These are phyloP conservation scores for Chydorus sphaericus DNA, from an alignment of 2,888 invertebrate genomes.

Conservation along the genomic window DNA sequence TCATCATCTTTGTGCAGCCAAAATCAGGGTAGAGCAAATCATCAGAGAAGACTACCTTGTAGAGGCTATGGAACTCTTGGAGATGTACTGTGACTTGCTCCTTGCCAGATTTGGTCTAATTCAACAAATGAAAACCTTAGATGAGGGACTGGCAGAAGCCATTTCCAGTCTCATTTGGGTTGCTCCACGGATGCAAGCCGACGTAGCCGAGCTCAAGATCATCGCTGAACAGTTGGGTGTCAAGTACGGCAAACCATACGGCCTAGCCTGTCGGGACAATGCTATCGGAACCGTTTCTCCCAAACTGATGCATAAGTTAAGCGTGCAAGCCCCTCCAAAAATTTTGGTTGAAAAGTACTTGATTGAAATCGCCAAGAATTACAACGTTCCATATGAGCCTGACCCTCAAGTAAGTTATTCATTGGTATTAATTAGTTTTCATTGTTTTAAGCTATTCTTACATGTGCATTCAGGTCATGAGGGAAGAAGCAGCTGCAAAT, in stretches of 20 bases:
- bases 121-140: constrained; percentile 84
- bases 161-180: constrained; percentile 96
- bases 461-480: constrained; percentile 58
- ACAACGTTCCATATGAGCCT: constrained; percentile 85
- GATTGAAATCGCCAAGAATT: constrained; percentile 91
- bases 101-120: constrained; percentile 91
- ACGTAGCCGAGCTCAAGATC: constrained; percentile 56
- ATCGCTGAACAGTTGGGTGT: constrained; percentile 74
- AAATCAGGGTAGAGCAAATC: constrained; percentile 95
- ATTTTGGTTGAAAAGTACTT: constrained; percentile 84
- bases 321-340: constrained; percentile 88
- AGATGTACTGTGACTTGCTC: constrained; percentile 97
- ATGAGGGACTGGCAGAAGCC: constrained; percentile 89
- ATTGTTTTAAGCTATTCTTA: too few species aligned
- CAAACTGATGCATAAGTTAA: constrained; percentile 83
- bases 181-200: constrained; percentile 73
- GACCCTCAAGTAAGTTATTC: constrained; percentile 52
- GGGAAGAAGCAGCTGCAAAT: constrained; percentile 40
- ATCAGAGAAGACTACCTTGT: constrained; percentile 98
- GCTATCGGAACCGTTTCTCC: constrained; percentile 65
- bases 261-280: constrained; percentile 72
- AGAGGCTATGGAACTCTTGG: constrained; percentile 96
- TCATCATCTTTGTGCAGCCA: constrained; percentile 40
- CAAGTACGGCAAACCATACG: constrained; percentile 90
- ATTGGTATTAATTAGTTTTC: too few species aligned